Conservation (phyloP, 1,140 invertebrate genomes). For the Oppia nitens region DNA sequence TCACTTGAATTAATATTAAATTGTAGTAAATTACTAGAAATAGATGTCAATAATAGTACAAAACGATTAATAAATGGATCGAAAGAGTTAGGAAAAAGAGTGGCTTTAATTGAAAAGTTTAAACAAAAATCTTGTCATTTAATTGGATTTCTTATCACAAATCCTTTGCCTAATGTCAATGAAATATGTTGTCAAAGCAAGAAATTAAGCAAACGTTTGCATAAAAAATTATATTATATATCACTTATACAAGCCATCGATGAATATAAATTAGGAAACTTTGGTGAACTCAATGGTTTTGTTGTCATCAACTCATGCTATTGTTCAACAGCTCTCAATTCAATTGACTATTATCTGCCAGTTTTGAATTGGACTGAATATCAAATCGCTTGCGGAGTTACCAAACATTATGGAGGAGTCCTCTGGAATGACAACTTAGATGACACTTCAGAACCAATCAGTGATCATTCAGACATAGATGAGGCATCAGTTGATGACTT, state of each 20-base stretch:
- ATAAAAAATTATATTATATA: conserved; percentile 9
- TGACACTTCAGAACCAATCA: no score
- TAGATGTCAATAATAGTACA: background rate
- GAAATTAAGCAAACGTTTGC: background rate
- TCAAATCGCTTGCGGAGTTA: background rate
- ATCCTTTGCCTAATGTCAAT: background rate
- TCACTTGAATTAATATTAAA: conserved; percentile 2
- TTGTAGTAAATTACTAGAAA: conserved; percentile 7
- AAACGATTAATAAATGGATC: background rate
- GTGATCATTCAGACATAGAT: background rate
- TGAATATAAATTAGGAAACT: conserved; percentile 15
- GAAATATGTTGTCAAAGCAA: background rate
- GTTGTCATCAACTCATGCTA: conserved; percentile 8
- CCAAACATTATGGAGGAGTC: conserved; percentile 5
- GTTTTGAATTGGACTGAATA: conserved; percentile 13
- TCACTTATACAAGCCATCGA: conserved; percentile 11
- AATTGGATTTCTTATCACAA: conserved; percentile 10
- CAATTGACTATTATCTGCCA: background rate
- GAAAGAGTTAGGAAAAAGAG: conserved; percentile 6
- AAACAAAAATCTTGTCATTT: background rate
- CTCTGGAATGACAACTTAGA: conserved; percentile 5
- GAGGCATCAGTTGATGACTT: background rate
- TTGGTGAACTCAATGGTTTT: conserved; percentile 7
- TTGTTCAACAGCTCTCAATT: background rate
- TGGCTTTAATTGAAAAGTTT: conserved; percentile 11